A percentile compares a stretch with the other conserved stretches of the same genome.
Conservation (phyloP, 1,140 invertebrate genomes). For the Drosophila tsacasi region DNA sequence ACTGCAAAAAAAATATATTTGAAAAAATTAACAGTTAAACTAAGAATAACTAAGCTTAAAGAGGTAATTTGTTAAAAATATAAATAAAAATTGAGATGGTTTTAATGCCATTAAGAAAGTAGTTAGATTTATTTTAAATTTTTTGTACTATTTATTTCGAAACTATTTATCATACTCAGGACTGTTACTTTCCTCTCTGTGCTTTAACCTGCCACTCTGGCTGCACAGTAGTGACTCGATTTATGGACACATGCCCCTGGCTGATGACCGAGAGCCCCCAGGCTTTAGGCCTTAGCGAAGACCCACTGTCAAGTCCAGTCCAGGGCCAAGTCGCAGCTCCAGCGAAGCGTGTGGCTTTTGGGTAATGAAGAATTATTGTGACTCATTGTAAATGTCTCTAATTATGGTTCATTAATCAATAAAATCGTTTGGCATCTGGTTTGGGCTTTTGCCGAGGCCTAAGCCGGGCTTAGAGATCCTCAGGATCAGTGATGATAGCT, state of each 20-base stretch:
- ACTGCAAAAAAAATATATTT: neutral
- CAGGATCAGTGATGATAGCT: conserved; percentile 1
- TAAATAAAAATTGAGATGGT: no score
- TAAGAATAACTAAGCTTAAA: no score
- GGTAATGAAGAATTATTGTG: conserved; percentile 84
- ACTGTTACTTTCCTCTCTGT: neutral
- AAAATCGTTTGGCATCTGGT: conserved; percentile 71
- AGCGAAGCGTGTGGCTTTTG: conserved; percentile 56
- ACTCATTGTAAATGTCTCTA: conserved; percentile 83
- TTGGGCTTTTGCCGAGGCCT: conserved; percentile 6
- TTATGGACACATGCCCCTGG: neutral
- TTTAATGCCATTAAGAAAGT: no score
- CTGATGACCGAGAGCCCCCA: neutral
- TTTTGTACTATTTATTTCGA: neutral
- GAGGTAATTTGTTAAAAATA: no score
- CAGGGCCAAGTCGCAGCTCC: neutral
- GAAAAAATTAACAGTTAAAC: neutral
- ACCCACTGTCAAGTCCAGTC: conserved; percentile 22
- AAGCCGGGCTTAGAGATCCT: neutral
- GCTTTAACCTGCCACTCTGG: conserved; percentile 32
- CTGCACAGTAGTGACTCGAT: conserved; percentile 32
- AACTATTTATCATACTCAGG: neutral
- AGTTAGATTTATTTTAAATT: no score
- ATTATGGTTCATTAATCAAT: conserved; percentile 85
- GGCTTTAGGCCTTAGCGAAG: neutral